Conservation (phyloP, 2,113 vertebrate genomes). For the Syngnathoides biaculeatus region DNA sequence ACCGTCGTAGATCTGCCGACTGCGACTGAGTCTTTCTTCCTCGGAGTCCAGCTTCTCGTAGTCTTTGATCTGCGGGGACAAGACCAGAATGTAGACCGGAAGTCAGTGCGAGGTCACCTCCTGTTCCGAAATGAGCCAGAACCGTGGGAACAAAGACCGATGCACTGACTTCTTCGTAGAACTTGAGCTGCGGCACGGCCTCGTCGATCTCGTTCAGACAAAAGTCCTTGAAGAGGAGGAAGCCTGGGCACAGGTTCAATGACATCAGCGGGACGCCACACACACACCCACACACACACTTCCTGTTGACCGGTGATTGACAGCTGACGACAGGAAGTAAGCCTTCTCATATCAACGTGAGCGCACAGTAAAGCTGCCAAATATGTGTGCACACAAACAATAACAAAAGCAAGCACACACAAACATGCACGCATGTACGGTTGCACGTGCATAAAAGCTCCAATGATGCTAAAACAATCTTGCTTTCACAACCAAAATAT, state of each 20-base stretch:
- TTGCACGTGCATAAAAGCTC: neutral
- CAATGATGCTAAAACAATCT: too few species aligned
- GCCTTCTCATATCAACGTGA: neutral
- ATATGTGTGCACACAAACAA: neutral
- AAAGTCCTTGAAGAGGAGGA: conserved; percentile 95
- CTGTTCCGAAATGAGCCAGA: neutral
- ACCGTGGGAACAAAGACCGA: too few species aligned
- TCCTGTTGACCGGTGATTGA: neutral
- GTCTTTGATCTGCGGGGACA: conserved; percentile 67
- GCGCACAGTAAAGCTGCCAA: neutral
- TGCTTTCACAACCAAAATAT: conserved; percentile 4
- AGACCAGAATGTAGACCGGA: conserved; percentile 17
- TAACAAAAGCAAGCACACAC: conserved; percentile 8
- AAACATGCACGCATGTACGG: conserved; percentile 1
- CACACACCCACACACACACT: neutral
- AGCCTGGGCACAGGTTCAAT: conserved; percentile 72
- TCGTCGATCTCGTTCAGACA: conserved; percentile 94
- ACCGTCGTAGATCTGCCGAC: conserved; percentile 90
- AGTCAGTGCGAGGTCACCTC: neutral
- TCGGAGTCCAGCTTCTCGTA: conserved; percentile 94
- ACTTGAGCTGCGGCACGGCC: conserved; percentile 94
- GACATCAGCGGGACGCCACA: neutral
- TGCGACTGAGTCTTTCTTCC: conserved; percentile 83
- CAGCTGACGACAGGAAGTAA: neutral
- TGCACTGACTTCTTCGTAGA: conserved; percentile 90